Percentiles rank a stretch among this genome's conserved stretches.
phyloP scores from a whole-genome alignment of 2,888 invertebrate genomes.

The Branchipolynoe longqiensis region DNA sequence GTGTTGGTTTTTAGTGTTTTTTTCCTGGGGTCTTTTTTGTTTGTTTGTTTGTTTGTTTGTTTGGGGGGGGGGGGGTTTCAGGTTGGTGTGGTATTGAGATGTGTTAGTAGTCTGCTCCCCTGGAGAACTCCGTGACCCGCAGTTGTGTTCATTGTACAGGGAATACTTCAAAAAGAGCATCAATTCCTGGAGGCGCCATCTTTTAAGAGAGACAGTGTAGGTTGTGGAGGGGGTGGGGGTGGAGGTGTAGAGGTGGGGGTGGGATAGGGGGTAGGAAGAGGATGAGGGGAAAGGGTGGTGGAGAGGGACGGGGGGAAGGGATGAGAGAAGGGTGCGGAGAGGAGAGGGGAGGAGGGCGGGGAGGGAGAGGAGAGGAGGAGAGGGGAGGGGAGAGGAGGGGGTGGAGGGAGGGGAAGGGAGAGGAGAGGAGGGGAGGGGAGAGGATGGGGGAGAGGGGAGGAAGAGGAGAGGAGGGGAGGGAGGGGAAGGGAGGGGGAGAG shows the following conservation, averaged over 20 bases:
- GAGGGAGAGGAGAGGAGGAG: background rate
- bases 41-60: too few species aligned
- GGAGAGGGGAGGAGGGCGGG: background rate
- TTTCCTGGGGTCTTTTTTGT: too few species aligned
- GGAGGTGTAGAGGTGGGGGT: background rate
- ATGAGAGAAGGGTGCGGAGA: background rate
- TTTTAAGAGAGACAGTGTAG: constrained; percentile 30
- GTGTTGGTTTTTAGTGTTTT: too few species aligned
- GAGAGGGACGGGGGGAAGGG: background rate
- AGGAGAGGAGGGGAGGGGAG: background rate
- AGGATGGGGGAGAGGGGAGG: background rate
- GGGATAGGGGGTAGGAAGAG: background rate
- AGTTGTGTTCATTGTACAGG: background rate
- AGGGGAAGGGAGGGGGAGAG: background rate
- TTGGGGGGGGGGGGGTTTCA: too few species aligned
- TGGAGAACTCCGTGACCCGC: constrained; percentile 13
- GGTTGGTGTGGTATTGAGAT: too few species aligned
- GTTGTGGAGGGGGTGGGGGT: background rate
- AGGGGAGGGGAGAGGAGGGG: background rate
- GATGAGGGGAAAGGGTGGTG: background rate
- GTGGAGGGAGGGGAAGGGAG: background rate
- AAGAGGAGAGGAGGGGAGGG: background rate
- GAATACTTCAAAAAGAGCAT: constrained; percentile 48
- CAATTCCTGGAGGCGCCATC: constrained; percentile 38
- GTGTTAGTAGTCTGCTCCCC: too few species aligned